Conservation (phyloP, 2,113 vertebrate species). For the Dromiciops gliroides region DNA sequence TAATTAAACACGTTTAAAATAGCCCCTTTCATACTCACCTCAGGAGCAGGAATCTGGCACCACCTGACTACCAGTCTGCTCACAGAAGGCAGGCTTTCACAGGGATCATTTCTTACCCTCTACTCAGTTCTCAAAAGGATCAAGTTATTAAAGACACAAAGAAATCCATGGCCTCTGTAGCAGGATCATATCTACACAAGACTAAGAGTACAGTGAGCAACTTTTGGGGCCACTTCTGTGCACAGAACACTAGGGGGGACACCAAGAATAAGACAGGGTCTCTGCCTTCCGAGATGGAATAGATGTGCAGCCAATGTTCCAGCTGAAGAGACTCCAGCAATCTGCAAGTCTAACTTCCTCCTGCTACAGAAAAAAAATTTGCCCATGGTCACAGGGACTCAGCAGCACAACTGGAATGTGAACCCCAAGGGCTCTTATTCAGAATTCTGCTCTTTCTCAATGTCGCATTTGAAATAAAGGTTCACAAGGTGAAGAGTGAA, state of each 20-base stretch:
- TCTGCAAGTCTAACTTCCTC: too few species aligned
- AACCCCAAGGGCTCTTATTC: too few species aligned
- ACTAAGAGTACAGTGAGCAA: not conserved
- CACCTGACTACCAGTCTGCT: slow-evolving; percentile 64
- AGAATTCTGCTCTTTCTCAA: not conserved
- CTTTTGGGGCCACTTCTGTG: not conserved
- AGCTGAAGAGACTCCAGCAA: too few species aligned
- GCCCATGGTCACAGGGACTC: too few species aligned
- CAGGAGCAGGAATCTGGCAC: slow-evolving; percentile 36
- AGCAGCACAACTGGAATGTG: not conserved
- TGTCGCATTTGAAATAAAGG: not conserved
- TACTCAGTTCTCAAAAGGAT: slow-evolving; percentile 32
- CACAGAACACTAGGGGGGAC: not conserved
- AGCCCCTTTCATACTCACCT: slow-evolving; percentile 50
- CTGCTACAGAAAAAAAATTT: not conserved
- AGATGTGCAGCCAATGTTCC: too few species aligned
- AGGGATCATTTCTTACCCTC: slow-evolving; percentile 60
- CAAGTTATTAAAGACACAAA: slow-evolving; percentile 36
- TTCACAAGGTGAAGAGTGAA: not conserved
- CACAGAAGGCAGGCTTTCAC: slow-evolving; percentile 40
- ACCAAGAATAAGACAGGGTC: not conserved
- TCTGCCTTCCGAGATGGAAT: not conserved
- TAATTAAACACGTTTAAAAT: slow-evolving; percentile 49
- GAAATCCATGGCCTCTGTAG: not conserved
- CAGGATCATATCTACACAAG: not conserved